A percentile compares a stretch with the other conserved stretches of the same genome.
These are phyloP conservation scores for Caiman crocodilus DNA, from an alignment of 2,797 vertebrate genomes.

Conservation along the genomic window DNA sequence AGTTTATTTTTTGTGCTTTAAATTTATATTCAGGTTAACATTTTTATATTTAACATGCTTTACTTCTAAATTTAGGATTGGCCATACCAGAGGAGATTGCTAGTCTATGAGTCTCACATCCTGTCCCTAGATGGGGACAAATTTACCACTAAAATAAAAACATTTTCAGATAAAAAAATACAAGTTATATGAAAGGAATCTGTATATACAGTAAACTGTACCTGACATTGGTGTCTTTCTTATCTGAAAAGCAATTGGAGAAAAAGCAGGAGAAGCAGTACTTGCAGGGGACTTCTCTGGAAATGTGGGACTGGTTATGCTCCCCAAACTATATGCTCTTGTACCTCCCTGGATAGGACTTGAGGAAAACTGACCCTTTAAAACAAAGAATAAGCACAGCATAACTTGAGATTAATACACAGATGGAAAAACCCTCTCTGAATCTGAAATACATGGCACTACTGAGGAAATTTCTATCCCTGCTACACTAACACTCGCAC, in stretches of 20 bases:
- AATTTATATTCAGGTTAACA: background rate
- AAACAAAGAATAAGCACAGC: background rate
- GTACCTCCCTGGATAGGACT: slow-evolving; percentile 92
- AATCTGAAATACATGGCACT: background rate
- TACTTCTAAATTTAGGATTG: background rate
- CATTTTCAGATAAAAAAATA: background rate
- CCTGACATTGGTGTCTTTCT: slow-evolving; percentile 88
- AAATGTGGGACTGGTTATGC: slow-evolving; percentile 87
- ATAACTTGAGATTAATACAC: background rate
- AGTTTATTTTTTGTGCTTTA: background rate
- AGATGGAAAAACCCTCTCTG: background rate
- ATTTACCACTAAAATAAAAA: background rate
- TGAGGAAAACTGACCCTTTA: slow-evolving; percentile 95
- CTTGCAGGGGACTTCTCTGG: slow-evolving; percentile 84
- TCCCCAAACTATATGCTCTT: slow-evolving; percentile 92
- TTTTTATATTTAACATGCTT: background rate
- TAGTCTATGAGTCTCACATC: background rate
- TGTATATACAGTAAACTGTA: slow-evolving; percentile 42
- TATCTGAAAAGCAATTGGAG: slow-evolving; percentile 87
- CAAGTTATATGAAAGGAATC: background rate
- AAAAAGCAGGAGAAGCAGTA: slow-evolving; percentile 88
- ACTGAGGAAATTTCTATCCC: background rate
- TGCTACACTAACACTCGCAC: background rate
- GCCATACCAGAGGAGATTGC: background rate
- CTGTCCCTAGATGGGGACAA: background rate